Evolutionary conservation across 2,113 vertebrate species (phyloP).

Genomic region (Laticauda laticaudata): DNA sequence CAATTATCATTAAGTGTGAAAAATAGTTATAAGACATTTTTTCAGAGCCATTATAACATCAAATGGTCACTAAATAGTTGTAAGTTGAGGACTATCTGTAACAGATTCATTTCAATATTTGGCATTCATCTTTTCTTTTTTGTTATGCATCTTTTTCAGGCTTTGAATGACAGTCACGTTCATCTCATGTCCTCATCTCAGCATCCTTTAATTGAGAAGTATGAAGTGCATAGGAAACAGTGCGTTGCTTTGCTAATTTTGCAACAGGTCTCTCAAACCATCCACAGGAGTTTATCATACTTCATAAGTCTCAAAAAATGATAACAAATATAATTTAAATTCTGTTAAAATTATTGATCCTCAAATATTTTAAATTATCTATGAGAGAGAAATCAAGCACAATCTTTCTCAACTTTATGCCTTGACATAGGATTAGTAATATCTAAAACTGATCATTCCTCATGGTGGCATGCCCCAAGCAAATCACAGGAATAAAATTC

Average conservation of each 20-base stretch:
- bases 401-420: neutral
- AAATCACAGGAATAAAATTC: neutral
- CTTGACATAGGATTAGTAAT: neutral
- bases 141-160: conserved; percentile 49
- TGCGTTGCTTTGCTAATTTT: conserved; percentile 78
- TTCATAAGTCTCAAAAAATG: conserved; percentile 50
- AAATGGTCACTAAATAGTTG: neutral
- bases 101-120: neutral
- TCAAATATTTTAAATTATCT: neutral
- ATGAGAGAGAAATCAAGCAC: neutral
- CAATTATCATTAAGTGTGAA: neutral
- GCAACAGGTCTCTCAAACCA: conserved; percentile 75
- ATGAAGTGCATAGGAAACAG: conserved; percentile 62
- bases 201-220: conserved; percentile 32
- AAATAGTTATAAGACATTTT: neutral
- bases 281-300: conserved; percentile 77
- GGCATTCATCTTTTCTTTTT: neutral
- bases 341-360: neutral
- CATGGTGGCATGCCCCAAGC: neutral
- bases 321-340: neutral
- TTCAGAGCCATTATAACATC: neutral
- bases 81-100: neutral
- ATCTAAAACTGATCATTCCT: neutral
- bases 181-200: rapidly evolving
- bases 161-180: conserved; percentile 14